These are phyloP conservation scores for Pyrrhosoma nymphula DNA, from an alignment of 2,888 invertebrate species.

Conservation along the genomic window DNA sequence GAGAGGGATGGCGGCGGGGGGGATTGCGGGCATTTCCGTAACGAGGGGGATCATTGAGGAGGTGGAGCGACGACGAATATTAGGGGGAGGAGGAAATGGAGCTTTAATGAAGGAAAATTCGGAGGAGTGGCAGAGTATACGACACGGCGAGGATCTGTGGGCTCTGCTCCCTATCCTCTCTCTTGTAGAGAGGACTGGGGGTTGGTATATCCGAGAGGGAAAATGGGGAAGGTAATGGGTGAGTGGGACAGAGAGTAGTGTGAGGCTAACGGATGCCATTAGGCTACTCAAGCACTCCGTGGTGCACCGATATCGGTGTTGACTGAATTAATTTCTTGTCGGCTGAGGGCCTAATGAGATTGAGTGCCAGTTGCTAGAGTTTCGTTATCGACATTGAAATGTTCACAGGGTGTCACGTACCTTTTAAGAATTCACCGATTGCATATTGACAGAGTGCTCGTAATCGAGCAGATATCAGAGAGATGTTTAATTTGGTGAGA, in stretches of 20 bases:
- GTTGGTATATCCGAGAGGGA: background rate
- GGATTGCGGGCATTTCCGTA: background rate
- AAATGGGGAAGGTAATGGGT: conserved; percentile 55
- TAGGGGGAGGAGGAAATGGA: conserved; percentile 49
- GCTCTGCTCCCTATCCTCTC: background rate
- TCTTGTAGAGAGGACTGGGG: background rate
- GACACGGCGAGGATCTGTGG: background rate
- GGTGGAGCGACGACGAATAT: background rate
- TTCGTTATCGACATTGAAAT: background rate
- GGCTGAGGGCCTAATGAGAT: conserved; percentile 28
- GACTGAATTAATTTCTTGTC: conserved; percentile 61
- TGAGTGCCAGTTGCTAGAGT: conserved; percentile 38
- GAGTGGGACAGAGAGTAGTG: background rate
- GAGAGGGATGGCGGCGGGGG: background rate
- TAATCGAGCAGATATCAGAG: background rate
- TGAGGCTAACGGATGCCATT: conserved; percentile 63
- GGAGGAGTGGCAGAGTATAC: conserved; percentile 20
- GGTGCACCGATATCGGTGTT: conserved; percentile 56
- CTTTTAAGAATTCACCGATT: background rate
- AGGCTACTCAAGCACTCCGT: conserved; percentile 59
- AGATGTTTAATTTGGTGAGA: background rate
- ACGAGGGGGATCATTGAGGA: background rate
- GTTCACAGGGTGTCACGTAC: conserved; percentile 11
- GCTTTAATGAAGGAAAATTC: conserved; percentile 66
- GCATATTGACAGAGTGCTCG: background rate